Conservation (phyloP, 2,888 invertebrate genomes). For the Embidobia sp. region DNA sequence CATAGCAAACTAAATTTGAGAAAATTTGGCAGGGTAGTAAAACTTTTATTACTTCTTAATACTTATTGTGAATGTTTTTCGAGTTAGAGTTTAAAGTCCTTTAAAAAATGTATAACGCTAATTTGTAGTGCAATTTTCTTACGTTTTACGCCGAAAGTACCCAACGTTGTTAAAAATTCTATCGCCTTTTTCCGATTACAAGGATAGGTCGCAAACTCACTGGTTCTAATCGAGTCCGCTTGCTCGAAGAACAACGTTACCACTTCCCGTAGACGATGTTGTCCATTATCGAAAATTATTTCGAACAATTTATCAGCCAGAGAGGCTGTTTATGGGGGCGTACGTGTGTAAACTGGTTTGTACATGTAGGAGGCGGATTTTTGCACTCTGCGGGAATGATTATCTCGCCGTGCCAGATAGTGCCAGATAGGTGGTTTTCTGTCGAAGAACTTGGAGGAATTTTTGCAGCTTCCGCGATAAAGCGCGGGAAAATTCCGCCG, state of each 20-base stretch:
- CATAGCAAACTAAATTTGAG: no score
- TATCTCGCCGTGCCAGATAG: constrained; percentile 35
- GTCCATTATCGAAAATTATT: constrained; percentile 30
- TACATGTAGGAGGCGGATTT: constrained; percentile 47
- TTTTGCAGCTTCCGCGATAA: constrained; percentile 37
- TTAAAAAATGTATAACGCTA: no score
- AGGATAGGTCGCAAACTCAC: background rate
- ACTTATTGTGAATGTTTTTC: no score
- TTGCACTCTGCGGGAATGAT: constrained; percentile 20
- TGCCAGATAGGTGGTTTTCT: constrained; percentile 41
- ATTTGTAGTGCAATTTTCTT: background rate
- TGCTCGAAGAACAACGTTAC: background rate
- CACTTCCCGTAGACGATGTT: background rate
- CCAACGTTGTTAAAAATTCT: no score
- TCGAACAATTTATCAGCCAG: constrained; percentile 34
- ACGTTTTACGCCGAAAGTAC: background rate
- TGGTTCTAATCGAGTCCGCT: background rate
- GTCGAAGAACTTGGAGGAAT: constrained; percentile 34
- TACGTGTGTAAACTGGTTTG: constrained; percentile 24
- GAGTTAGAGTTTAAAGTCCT: no score
- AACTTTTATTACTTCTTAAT: no score
- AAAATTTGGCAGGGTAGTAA: no score
- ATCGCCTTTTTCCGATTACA: no score
- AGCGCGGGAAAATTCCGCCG: constrained; percentile 23
- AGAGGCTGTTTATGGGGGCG: constrained; percentile 22